Conservation (phyloP, 2,113 vertebrate species). For the Verasper variegatus region DNA sequence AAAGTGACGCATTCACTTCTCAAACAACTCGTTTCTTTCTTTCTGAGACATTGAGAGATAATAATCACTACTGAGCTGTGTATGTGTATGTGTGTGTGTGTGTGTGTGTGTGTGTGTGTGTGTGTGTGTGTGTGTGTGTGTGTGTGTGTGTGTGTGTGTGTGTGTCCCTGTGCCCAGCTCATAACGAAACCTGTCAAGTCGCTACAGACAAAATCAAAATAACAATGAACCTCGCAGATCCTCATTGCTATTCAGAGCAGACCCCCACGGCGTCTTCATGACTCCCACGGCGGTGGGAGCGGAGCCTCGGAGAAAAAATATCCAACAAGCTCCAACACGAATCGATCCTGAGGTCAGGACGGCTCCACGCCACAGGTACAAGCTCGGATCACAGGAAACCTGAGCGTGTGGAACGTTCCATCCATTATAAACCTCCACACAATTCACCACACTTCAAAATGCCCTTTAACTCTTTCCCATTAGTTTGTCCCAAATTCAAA, state of each 20-base stretch:
- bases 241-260: constrained; percentile 66
- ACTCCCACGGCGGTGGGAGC: constrained; percentile 15
- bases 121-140: background rate
- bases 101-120: background rate
- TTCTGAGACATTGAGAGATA: background rate
- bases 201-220: constrained; percentile 44
- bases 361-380: background rate
- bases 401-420: background rate
- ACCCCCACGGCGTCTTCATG: constrained; percentile 29
- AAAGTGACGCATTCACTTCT: background rate
- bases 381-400: constrained; percentile 6
- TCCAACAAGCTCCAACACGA: constrained; percentile 29
- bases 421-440: constrained; percentile 9
- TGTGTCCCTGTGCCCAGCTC: background rate
- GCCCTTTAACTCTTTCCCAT: too few species aligned
- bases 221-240: constrained; percentile 39
- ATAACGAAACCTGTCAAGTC: constrained; percentile 41
- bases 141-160: background rate
- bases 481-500: too few species aligned
- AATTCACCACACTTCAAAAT: background rate
- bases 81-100: background rate
- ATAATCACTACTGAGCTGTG: background rate
- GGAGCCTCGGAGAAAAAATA: constrained; percentile 33
- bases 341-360: constrained; percentile 29
- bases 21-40: background rate